These are phyloP conservation scores for Neolamprologus toae DNA, from an alignment of 2,113 vertebrate genomes.

Conservation along the genomic window DNA sequence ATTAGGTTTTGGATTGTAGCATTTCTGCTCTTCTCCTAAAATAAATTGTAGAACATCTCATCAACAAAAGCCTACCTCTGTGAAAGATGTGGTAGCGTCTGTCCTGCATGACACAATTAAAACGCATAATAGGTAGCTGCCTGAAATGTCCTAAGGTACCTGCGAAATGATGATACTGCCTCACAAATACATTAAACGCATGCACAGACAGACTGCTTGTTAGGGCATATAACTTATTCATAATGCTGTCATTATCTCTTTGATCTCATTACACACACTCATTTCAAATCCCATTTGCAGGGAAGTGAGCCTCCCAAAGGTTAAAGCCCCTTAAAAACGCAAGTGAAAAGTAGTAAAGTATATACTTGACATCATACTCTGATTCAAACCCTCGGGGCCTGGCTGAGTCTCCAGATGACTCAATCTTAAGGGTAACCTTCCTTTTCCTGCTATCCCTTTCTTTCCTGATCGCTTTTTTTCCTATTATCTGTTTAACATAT, in stretches of 20 bases:
- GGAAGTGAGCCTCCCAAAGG: background rate
- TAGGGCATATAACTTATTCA: conserved; percentile 23
- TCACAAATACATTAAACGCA: background rate
- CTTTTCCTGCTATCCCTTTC: background rate
- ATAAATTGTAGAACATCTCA: background rate
- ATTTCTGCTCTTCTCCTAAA: background rate
- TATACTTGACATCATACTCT: conserved; percentile 3
- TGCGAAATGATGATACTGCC: background rate
- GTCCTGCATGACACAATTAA: background rate
- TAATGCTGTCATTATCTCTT: background rate
- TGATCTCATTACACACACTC: background rate
- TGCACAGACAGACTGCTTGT: background rate
- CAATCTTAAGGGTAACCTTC: background rate
- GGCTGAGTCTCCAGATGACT: background rate
- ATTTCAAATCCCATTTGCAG: background rate
- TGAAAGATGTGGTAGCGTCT: background rate
- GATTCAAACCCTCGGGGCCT: background rate
- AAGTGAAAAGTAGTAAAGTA: background rate
- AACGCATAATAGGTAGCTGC: background rate
- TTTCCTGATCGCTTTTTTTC: background rate
- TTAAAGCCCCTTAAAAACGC: background rate
- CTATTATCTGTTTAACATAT: background rate
- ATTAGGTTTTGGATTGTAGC: background rate
- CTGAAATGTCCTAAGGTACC: background rate
- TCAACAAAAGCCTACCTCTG: background rate